Percentiles rank a stretch among this genome's conserved stretches.
phyloP scores from a whole-genome alignment of 2,888 invertebrate species.

The Encarsia formosa region DNA sequence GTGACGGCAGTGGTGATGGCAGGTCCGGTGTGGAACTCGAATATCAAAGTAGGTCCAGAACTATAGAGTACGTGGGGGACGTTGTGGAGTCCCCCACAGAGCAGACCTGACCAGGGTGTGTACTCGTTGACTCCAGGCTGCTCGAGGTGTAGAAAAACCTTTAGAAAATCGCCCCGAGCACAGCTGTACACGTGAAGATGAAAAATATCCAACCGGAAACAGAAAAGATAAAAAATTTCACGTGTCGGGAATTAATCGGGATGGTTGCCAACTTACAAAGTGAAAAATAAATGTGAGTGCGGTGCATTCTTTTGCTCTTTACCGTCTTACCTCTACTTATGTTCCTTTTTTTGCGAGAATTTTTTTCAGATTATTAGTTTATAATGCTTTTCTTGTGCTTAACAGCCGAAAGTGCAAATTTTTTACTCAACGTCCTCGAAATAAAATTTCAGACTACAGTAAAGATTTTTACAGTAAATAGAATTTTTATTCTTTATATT shows the following conservation, averaged over 20 bases:
- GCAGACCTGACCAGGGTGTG: slow-evolving; percentile 68
- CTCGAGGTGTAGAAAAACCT: slow-evolving; percentile 73
- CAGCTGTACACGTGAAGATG: slow-evolving; percentile 56
- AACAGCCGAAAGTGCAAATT: no score
- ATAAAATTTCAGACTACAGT: no score
- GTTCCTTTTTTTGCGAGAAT: no score
- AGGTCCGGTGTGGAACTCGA: slow-evolving; percentile 67
- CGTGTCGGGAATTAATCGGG: slow-evolving; percentile 18
- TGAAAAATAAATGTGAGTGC: slow-evolving; percentile 8
- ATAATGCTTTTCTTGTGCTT: no score
- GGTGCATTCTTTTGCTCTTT: no score
- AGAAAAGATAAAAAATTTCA: slow-evolving; percentile 4
- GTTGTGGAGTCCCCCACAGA: slow-evolving; percentile 68
- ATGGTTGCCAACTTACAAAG: background rate
- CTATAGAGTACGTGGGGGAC: slow-evolving; percentile 72
- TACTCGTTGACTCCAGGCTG: slow-evolving; percentile 69
- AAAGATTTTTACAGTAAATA: no score
- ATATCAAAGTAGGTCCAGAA: slow-evolving; percentile 67
- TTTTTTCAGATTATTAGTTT: no score
- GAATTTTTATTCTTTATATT: no score
- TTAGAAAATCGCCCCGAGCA: slow-evolving; percentile 69
- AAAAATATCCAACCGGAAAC: background rate
- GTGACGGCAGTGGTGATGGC: slow-evolving; percentile 51
- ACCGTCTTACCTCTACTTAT: no score
- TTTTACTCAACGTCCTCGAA: no score